These are phyloP conservation scores for Macrotis lagotis DNA, from an alignment of 2,113 vertebrate species.

Conservation along the genomic window DNA sequence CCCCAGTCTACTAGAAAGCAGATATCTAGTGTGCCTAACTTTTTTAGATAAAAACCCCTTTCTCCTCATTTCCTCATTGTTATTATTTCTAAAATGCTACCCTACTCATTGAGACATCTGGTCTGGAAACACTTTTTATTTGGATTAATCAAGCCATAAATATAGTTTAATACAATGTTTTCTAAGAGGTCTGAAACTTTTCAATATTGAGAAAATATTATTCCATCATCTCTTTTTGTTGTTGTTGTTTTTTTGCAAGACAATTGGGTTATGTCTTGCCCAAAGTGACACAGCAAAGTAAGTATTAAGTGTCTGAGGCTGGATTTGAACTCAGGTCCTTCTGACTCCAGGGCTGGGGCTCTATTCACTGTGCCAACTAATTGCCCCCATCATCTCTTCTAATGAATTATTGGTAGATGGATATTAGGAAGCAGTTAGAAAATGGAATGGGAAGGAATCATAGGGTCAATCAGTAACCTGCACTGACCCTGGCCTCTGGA, in stretches of 20 bases:
- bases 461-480: background rate
- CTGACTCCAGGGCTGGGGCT: too few relatives aligned
- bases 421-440: background rate
- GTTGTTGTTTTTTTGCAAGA: too few relatives aligned
- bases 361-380: too few relatives aligned
- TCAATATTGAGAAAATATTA: background rate
- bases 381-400: background rate
- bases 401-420: background rate
- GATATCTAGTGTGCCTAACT: background rate
- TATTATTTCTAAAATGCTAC: slow-evolving; percentile 8
- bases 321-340: too few relatives aligned
- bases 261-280: too few relatives aligned
- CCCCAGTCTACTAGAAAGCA: background rate
- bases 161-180: background rate
- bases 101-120: background rate
- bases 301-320: too few relatives aligned
- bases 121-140: background rate
- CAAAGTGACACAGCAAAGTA: too few relatives aligned
- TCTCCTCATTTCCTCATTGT: slow-evolving; percentile 3
- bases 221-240: background rate
- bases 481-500: background rate
- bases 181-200: background rate
- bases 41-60: slow-evolving; percentile 32
- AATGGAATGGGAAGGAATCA: background rate
- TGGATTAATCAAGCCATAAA: slow-evolving; percentile 20